Evolutionary conservation across 2,113 vertebrate species (phyloP).

Genomic region (Mobula hypostoma): DNA sequence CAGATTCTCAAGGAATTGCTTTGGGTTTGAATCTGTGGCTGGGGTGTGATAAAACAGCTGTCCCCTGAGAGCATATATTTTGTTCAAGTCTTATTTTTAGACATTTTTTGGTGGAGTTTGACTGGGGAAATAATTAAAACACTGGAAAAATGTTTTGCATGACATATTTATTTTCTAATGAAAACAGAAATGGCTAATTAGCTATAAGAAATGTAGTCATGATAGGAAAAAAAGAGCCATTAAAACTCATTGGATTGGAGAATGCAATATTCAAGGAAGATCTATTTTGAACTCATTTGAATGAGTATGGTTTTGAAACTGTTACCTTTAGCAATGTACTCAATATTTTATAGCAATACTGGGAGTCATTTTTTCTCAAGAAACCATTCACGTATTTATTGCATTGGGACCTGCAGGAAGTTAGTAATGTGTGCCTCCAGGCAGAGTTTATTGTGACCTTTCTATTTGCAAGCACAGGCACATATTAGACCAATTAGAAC

Average conservation of each 20-base stretch:
- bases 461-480: neutral
- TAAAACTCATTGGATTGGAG: neutral
- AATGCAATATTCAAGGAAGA: neutral
- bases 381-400: neutral
- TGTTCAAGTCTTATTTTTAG: neutral
- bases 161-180: neutral
- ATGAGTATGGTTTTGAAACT: neutral
- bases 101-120: neutral
- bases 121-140: neutral
- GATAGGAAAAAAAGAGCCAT: neutral
- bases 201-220: neutral
- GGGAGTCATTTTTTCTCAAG: neutral
- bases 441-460: neutral
- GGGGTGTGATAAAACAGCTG: neutral
- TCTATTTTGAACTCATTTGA: slow-evolving; percentile 2
- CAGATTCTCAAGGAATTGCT: neutral
- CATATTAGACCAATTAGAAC: neutral
- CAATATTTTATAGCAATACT: neutral
- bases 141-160: neutral
- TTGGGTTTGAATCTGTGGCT: neutral
- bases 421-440: neutral
- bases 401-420: neutral
- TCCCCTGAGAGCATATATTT: neutral
- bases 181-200: neutral
- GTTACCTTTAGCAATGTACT: neutral